Evolutionary conservation across 2,113 vertebrate species (phyloP).

Genomic region (Protobothrops flavoviridis): DNA sequence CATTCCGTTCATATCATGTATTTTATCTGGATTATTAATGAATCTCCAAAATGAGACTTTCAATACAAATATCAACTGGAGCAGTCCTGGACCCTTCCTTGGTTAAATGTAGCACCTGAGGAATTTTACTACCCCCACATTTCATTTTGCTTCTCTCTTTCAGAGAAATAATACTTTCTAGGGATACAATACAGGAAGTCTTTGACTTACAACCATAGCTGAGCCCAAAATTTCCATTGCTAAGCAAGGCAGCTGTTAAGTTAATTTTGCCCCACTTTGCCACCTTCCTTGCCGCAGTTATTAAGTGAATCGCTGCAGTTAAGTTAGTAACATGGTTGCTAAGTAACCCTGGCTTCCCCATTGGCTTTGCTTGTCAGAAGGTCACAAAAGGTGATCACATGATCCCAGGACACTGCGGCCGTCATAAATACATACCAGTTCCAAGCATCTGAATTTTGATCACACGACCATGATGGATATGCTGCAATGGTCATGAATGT

Average conservation of each 20-base stretch:
- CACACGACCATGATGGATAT: background rate
- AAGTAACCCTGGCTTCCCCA: background rate
- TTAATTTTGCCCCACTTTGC: background rate
- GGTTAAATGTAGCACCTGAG: background rate
- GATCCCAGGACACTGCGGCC: background rate
- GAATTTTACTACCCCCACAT: background rate
- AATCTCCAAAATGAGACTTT: rapidly evolving
- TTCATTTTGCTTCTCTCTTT: background rate
- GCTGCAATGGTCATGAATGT: background rate
- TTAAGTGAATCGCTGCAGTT: background rate
- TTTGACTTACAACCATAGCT: background rate
- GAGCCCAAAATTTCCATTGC: background rate
- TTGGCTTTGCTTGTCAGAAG: background rate
- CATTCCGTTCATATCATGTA: background rate
- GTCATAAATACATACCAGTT: background rate
- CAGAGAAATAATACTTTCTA: slow-evolving; percentile 14
- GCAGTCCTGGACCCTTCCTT: background rate
- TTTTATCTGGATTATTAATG: background rate
- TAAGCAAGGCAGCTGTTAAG: background rate
- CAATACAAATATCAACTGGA: background rate
- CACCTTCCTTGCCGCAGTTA: background rate
- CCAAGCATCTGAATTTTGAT: background rate
- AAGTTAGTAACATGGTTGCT: background rate
- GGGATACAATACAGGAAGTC: background rate
- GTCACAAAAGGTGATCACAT: background rate